Conservation (phyloP, 2,113 vertebrate genomes). For the Crotalus tigris region DNA sequence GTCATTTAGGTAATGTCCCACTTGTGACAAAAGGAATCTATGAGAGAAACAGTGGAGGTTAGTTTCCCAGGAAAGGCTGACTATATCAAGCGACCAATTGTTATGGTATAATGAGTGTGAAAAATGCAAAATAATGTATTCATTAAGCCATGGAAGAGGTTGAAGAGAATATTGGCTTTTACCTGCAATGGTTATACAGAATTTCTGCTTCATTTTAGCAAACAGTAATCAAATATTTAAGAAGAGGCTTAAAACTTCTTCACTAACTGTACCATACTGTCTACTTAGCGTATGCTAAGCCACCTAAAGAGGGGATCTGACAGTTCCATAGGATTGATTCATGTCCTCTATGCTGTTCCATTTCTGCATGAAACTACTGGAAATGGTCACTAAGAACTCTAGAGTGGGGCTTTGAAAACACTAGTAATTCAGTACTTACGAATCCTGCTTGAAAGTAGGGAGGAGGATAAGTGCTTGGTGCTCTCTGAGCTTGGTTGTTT, state of each 20-base stretch:
- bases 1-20: not conserved
- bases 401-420: not conserved
- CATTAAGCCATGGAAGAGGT: not conserved
- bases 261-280: not conserved
- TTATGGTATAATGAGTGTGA: not conserved
- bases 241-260: not conserved
- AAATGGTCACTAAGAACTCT: not conserved
- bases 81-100: not conserved
- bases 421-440: not conserved
- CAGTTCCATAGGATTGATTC: not conserved
- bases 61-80: not conserved
- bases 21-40: not conserved
- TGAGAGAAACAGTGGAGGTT: not conserved
- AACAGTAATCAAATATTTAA: not conserved
- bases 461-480: not conserved
- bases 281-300: not conserved
- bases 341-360: not conserved
- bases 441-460: not conserved
- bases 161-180: not conserved
- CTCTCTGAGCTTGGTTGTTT: too few relatives aligned
- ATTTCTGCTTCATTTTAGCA: not conserved
- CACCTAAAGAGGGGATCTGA: not conserved
- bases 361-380: not conserved
- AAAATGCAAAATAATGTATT: not conserved
- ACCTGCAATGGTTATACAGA: not conserved